phyloP scores from a whole-genome alignment of 2,888 invertebrate species.

The Scaptomyza parva region DNA sequence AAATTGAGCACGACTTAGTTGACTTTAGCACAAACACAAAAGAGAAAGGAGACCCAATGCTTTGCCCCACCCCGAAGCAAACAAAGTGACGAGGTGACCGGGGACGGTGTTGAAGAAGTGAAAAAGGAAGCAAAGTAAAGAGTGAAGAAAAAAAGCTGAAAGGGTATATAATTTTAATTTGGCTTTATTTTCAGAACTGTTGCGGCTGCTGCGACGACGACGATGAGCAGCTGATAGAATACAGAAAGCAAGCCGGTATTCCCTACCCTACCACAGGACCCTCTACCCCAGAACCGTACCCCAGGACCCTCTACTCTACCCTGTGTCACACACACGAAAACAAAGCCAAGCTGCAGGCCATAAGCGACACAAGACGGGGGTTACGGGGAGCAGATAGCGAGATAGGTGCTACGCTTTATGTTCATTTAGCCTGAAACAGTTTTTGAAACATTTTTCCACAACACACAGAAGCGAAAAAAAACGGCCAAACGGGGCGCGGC shows the following conservation, averaged over 20 bases:
- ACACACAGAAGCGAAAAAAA: not conserved
- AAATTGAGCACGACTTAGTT: conserved; percentile 79
- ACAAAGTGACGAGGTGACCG: not conserved
- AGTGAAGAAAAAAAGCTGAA: conserved; percentile 18
- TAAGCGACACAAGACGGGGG: conserved; percentile 8
- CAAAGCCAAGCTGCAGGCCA: conserved; percentile 66
- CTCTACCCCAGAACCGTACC: not conserved
- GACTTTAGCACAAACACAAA: conserved; percentile 73
- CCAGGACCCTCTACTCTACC: not conserved
- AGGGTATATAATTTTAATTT: conserved; percentile 77
- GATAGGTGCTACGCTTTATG: conserved; percentile 60
- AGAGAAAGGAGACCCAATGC: conserved; percentile 46
- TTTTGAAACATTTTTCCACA: conserved; percentile 75
- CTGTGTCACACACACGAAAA: conserved; percentile 43
- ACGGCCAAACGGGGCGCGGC: conserved; percentile 59
- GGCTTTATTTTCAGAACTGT: conserved; percentile 73
- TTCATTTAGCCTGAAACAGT: conserved; percentile 80
- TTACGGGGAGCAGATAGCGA: not conserved
- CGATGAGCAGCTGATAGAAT: conserved; percentile 60
- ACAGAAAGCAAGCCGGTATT: not conserved
- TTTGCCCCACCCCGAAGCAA: conserved; percentile 4
- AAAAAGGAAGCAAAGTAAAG: not conserved
- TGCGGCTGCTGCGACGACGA: conserved; percentile 54
- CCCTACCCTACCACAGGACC: not conserved
- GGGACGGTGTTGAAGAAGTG: not conserved